Conservation (phyloP, 2,888 invertebrate genomes). For the Epistrophe grossulariae region DNA sequence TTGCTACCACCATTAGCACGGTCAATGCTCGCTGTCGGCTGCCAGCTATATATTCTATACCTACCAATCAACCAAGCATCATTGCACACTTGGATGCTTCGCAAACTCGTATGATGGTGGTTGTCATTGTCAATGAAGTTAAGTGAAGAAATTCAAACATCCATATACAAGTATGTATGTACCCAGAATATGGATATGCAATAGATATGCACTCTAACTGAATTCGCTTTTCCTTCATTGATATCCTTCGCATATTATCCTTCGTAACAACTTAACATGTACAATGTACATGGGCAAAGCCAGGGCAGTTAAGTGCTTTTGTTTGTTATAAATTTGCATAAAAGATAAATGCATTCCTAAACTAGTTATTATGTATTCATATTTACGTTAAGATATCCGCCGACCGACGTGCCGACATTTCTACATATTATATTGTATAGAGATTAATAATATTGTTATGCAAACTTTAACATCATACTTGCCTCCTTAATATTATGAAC, state of each 20-base stretch:
- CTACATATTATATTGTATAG: too few species aligned
- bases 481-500: background rate
- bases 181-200: background rate
- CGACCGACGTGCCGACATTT: background rate
- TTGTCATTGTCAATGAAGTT: conserved; percentile 57
- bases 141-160: conserved; percentile 7
- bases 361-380: conserved; percentile 59
- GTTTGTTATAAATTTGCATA: conserved; percentile 74
- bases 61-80: conserved; percentile 34
- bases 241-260: background rate
- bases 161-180: background rate
- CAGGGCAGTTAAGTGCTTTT: conserved; percentile 68
- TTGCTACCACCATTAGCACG: background rate
- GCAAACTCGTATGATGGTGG: conserved; percentile 33
- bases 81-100: conserved; percentile 59
- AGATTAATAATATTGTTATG: background rate
- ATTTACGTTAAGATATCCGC: conserved; percentile 42
- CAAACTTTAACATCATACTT: background rate
- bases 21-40: too few species aligned
- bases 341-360: conserved; percentile 57
- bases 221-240: conserved; percentile 1
- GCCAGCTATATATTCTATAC: too few species aligned
- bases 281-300: background rate
- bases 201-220: background rate
- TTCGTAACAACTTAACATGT: background rate